Percentiles rank a stretch among this genome's conserved stretches.
phyloP scores from a whole-genome alignment of 2,888 invertebrate species.

The Orthonychiurus folsomi region DNA sequence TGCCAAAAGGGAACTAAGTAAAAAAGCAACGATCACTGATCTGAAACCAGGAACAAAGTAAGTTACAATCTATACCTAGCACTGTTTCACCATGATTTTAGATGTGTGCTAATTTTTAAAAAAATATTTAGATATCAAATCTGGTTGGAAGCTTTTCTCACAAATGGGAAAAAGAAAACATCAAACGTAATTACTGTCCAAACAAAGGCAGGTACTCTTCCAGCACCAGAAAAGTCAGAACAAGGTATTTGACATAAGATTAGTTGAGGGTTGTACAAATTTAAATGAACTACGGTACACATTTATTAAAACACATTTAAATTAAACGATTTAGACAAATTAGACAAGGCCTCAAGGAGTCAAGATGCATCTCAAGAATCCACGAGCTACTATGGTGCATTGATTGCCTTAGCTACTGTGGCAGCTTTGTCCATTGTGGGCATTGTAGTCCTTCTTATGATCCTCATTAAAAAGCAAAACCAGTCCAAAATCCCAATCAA shows the following conservation, averaged over 20 bases:
- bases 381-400: slow-evolving; percentile 77
- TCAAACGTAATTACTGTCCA: slow-evolving; percentile 81
- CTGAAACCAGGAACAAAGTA: slow-evolving; percentile 62
- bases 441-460: slow-evolving; percentile 66
- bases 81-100: not conserved
- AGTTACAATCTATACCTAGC: slow-evolving; percentile 11
- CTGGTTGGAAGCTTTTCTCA: slow-evolving; percentile 81
- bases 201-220: slow-evolving; percentile 61
- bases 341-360: slow-evolving; percentile 15
- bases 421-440: slow-evolving; percentile 76
- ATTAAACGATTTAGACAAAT: slow-evolving; percentile 15
- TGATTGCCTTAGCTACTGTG: slow-evolving; percentile 78
- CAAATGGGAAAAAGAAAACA: slow-evolving; percentile 80
- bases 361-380: slow-evolving; percentile 46
- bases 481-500: slow-evolving; percentile 70
- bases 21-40: slow-evolving; percentile 57
- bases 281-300: no score
- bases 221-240: slow-evolving; percentile 47
- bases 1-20: slow-evolving; percentile 61
- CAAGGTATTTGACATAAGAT: slow-evolving; percentile 48
- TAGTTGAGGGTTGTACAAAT: no score
- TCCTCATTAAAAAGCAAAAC: slow-evolving; percentile 63
- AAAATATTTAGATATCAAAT: slow-evolving; percentile 68
- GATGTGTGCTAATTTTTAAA: no score
- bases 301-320: no score